Evolutionary conservation across 2,888 invertebrate species (phyloP).

Genomic region (Selenia dentaria): DNA sequence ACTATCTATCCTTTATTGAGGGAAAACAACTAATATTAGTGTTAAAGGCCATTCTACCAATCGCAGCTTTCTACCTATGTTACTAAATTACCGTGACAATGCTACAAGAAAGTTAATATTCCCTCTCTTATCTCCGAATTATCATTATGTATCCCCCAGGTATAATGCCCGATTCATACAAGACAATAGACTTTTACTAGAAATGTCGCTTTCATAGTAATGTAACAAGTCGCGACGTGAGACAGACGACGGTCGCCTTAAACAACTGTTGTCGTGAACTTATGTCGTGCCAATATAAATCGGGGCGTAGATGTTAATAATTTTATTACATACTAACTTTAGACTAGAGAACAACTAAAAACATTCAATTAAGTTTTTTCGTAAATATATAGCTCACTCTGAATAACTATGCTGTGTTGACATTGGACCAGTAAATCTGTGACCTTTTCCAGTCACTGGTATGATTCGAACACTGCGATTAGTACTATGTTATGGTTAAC

Average conservation of each 20-base stretch:
- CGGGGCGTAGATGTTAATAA: conserved; percentile 36
- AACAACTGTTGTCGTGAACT: neutral
- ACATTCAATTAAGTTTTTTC: conserved; percentile 51
- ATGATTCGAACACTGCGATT: neutral
- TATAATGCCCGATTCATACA: neutral
- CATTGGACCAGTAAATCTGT: conserved; percentile 29
- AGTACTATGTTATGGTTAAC: too few relatives aligned
- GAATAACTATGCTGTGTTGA: conserved; percentile 26
- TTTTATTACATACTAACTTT: conserved; percentile 60
- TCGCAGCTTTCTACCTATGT: too few relatives aligned
- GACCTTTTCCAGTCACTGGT: conserved; percentile 15
- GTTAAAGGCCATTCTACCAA: too few relatives aligned
- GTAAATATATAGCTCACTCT: conserved; percentile 63
- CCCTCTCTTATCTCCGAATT: neutral
- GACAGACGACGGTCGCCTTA: too few relatives aligned
- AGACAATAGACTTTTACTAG: neutral
- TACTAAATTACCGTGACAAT: too few relatives aligned
- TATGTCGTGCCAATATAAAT: neutral
- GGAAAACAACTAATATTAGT: too few relatives aligned
- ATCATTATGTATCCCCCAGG: neutral
- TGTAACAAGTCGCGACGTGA: too few relatives aligned
- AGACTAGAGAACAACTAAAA: conserved; percentile 80
- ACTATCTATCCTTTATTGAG: too few relatives aligned
- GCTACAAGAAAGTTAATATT: too few relatives aligned
- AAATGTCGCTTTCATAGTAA: too few relatives aligned